These are phyloP conservation scores for Ichneumoninae sp. DNA, from an alignment of 2,888 invertebrate species.

Conservation along the genomic window DNA sequence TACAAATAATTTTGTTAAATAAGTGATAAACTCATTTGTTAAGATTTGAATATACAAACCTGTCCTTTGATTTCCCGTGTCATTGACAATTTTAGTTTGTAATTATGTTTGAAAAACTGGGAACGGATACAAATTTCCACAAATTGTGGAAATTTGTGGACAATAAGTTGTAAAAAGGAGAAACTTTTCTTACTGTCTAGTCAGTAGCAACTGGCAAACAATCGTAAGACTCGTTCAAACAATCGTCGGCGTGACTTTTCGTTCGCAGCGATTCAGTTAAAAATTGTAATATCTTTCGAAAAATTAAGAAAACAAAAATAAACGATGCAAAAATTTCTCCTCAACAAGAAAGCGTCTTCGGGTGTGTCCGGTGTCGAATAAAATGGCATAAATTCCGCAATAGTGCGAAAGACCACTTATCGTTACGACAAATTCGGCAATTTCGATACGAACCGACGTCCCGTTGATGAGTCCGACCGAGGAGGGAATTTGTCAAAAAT, in stretches of 20 bases:
- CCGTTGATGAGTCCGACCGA: neutral
- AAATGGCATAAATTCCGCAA: slow-evolving; percentile 12
- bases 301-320: neutral
- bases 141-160: no score
- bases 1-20: no score
- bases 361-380: neutral
- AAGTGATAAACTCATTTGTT: no score
- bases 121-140: no score
- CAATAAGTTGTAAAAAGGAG: no score
- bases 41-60: no score
- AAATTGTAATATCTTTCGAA: neutral
- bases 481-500: neutral
- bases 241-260: neutral
- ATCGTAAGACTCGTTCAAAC: neutral
- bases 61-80: no score
- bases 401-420: slow-evolving; percentile 6
- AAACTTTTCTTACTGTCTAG: no score
- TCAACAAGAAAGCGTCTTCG: neutral
- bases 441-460: neutral
- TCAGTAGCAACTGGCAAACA: neutral
- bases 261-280: neutral
- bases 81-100: no score
- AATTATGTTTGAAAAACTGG: no score
- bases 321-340: neutral
- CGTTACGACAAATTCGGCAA: neutral